Percentiles rank a stretch among this genome's conserved stretches.
phyloP scores from a whole-genome alignment of 2,888 invertebrate genomes.

The Pheosia gnoma region DNA sequence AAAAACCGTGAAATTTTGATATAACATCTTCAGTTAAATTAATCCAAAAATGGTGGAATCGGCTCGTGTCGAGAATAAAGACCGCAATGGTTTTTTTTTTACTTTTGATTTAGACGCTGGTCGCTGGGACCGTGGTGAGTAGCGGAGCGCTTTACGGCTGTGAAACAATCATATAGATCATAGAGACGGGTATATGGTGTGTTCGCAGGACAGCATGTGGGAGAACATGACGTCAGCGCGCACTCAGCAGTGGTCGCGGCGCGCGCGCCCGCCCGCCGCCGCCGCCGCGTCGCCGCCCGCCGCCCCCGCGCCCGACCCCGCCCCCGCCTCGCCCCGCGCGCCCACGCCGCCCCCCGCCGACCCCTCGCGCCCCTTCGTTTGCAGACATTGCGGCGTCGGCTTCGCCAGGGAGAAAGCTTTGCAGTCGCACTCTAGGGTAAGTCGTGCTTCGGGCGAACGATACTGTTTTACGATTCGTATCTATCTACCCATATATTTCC shows the following conservation, averaged over 20 bases:
- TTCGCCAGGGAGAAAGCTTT: conserved; percentile 93
- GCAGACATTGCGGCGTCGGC: conserved; percentile 86
- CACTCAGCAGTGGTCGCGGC: conserved; percentile 79
- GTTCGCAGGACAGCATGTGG: conserved; percentile 65
- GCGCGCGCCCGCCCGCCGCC: conserved; percentile 58
- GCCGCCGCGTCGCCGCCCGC: conserved; percentile 50
- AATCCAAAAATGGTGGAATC: too few relatives aligned
- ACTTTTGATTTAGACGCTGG: too few relatives aligned
- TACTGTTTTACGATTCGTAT: too few relatives aligned
- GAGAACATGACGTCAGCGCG: conserved; percentile 82
- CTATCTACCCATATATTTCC: too few relatives aligned
- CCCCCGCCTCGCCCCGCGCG: conserved; percentile 39
- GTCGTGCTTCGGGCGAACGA: conserved; percentile 10
- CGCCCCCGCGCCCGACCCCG: conserved; percentile 44
- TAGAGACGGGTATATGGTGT: not conserved
- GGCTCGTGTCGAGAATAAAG: too few relatives aligned
- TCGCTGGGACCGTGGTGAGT: too few relatives aligned
- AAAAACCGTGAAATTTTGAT: too few relatives aligned
- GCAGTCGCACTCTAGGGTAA: conserved; percentile 88
- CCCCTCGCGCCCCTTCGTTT: conserved; percentile 91
- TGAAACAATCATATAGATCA: too few relatives aligned
- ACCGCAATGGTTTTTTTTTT: too few relatives aligned
- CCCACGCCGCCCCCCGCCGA: conserved; percentile 76
- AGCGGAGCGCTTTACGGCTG: too few relatives aligned
- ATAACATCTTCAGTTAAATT: too few relatives aligned